Evolutionary conservation across 2,888 invertebrate genomes (phyloP).

Genomic region (Metopia argyrocephala): DNA sequence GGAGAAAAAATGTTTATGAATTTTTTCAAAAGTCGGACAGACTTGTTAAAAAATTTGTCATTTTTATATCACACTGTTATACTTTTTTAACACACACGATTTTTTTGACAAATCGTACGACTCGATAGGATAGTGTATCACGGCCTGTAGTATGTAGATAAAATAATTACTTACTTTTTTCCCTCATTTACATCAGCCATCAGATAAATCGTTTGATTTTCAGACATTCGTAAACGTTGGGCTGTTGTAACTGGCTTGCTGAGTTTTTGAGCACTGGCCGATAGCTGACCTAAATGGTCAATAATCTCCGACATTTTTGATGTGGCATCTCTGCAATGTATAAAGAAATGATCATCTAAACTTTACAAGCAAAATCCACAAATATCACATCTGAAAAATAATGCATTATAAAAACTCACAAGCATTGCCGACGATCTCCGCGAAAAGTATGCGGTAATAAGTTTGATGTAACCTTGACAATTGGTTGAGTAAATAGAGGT

Average conservation of each 20-base stretch:
- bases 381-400: constrained; percentile 48
- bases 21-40: no score
- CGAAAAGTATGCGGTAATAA: constrained; percentile 80
- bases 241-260: constrained; percentile 86
- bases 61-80: no score
- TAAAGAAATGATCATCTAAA: constrained; percentile 58
- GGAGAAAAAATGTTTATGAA: no score
- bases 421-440: constrained; percentile 79
- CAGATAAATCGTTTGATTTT: constrained; percentile 77
- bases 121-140: no score
- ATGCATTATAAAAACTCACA: constrained; percentile 74
- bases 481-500: constrained; percentile 79
- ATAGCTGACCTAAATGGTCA: constrained; percentile 85
- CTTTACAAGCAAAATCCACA: constrained; percentile 55
- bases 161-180: constrained; percentile 80
- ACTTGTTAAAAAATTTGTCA: no score
- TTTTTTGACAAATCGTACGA: no score
- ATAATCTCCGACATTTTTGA: constrained; percentile 82
- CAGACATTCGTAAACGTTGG: constrained; percentile 82
- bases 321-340: constrained; percentile 80
- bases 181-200: constrained; percentile 78
- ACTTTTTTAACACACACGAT: no score
- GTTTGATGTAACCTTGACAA: constrained; percentile 80
- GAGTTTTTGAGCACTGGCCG: constrained; percentile 86
- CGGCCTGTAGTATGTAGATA: no score